Evolutionary conservation across 2,113 vertebrate species (phyloP), one percentile per base, ranked within the genome.

Genomic region (Pseudopipra pipra): DNA sequence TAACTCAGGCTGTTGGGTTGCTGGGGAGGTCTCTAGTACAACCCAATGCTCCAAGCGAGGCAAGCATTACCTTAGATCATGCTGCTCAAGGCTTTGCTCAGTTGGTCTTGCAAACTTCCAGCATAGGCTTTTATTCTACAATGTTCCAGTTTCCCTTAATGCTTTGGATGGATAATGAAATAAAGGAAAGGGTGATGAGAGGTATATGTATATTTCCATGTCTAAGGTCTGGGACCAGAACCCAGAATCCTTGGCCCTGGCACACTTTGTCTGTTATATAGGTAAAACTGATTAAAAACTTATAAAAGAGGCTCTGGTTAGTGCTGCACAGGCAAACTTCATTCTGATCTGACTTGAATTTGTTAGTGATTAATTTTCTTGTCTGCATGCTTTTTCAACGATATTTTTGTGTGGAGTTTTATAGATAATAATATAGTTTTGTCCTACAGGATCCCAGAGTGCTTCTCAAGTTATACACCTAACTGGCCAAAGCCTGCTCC

Each of bases 401-500:
- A 56, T 78, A 80, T 67, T 90, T 93, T 94, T 80, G 46, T 71
- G 39, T 80, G 80, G 41, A 70, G 68, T 94, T 96, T 92, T 72
- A 66, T 55, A 90, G 72, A 92, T 94, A 91, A 91, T 82, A 94
- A 85, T 66, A 76, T 47, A 73, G 62, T 46, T 95, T 93, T 88
- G 59, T 95, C 55, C 72, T 91, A 39, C 52, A 85, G 47, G 63
- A 80, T 95, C 90, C 93, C 94, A 71, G 92, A 90, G 92, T 67
- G 59, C 82, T 91, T 97, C 91, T 96, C 85, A 74, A 80, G 39
- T 97, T 96, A 88, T 93, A 71, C 55, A 83, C 72, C 49, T 83
- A 77, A 80, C 75, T 94, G 75, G 93, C 89, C 94, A 97, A 91
- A 95, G 67, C n/a, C 75, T 85, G 12, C 62, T 87, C 27, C 67